Percentiles rank a stretch among this genome's conserved stretches.
phyloP scores from a whole-genome alignment of 2,113 vertebrate genomes.

The Prunella fulvescens region DNA sequence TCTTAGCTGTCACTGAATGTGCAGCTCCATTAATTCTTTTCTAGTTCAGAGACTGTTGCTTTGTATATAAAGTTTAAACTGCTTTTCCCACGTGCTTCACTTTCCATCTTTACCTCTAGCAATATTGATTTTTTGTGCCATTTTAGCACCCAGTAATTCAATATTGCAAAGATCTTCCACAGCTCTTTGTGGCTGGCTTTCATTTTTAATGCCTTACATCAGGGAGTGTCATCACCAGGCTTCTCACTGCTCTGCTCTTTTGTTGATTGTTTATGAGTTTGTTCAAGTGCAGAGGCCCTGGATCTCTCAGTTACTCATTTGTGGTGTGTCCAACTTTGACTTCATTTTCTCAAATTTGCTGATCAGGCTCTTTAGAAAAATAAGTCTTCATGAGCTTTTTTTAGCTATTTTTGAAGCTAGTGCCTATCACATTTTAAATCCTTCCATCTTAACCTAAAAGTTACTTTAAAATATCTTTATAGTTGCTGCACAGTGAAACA shows the following conservation, averaged over 20 bases:
- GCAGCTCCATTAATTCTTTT: not conserved
- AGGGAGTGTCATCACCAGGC: not conserved
- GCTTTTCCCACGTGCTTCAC: not conserved
- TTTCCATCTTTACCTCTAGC: not conserved
- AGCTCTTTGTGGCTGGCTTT: not conserved
- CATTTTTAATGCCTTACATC: not conserved
- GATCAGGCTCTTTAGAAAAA: not conserved
- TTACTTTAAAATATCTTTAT: not conserved
- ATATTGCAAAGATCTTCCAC: not conserved
- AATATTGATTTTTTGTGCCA: not conserved
- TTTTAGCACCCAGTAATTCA: not conserved
- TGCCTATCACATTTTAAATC: not conserved
- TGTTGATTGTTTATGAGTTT: not conserved
- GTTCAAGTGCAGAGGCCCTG: not conserved
- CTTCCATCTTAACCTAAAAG: not conserved
- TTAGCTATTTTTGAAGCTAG: not conserved
- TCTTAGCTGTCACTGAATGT: not conserved
- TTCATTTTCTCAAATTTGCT: slow-evolving; percentile 3
- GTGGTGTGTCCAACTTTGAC: not conserved
- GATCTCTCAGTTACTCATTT: not conserved
- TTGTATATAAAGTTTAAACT: not conserved
- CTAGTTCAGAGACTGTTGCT: not conserved
- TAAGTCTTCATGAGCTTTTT: not conserved
- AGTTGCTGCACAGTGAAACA: not conserved
- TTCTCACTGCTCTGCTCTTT: not conserved